phyloP scores from a whole-genome alignment of 2,888 invertebrate genomes.

The Thysanoteuthis rhombus region DNA sequence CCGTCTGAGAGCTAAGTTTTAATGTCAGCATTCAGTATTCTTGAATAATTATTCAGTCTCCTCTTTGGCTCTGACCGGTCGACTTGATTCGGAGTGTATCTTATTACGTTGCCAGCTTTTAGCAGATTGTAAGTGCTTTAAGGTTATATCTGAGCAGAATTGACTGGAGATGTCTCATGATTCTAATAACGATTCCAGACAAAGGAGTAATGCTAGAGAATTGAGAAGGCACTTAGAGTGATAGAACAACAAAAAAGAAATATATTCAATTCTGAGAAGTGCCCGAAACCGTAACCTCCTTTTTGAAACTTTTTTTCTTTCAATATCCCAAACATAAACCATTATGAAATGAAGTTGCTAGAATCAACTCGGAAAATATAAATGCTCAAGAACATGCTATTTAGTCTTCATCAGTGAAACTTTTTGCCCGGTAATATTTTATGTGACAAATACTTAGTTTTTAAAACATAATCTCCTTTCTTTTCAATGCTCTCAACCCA shows the following conservation, averaged over 20 bases:
- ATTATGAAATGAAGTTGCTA: too few relatives aligned
- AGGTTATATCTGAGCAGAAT: not conserved
- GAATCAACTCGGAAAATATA: too few relatives aligned
- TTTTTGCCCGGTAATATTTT: too few relatives aligned
- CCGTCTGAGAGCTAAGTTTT: not conserved
- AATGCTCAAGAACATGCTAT: too few relatives aligned
- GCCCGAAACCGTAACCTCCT: not conserved
- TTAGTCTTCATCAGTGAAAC: too few relatives aligned
- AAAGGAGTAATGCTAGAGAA: not conserved
- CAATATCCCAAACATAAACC: not conserved
- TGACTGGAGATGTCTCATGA: not conserved
- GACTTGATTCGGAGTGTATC: not conserved
- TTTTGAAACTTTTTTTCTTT: not conserved
- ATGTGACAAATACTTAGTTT: too few relatives aligned
- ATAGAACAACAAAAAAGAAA: not conserved
- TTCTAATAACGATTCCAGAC: not conserved
- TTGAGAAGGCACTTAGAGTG: not conserved
- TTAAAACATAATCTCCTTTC: too few relatives aligned
- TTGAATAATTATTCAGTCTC: not conserved
- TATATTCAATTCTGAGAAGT: not conserved
- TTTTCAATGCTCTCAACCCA: too few relatives aligned
- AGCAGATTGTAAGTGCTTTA: not conserved
- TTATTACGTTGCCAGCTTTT: not conserved
- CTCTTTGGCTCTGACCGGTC: not conserved
- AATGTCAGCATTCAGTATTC: not conserved